Evolutionary conservation across 1,140 invertebrate genomes (phyloP).

Genomic region (Polypedilum pembai): DNA sequence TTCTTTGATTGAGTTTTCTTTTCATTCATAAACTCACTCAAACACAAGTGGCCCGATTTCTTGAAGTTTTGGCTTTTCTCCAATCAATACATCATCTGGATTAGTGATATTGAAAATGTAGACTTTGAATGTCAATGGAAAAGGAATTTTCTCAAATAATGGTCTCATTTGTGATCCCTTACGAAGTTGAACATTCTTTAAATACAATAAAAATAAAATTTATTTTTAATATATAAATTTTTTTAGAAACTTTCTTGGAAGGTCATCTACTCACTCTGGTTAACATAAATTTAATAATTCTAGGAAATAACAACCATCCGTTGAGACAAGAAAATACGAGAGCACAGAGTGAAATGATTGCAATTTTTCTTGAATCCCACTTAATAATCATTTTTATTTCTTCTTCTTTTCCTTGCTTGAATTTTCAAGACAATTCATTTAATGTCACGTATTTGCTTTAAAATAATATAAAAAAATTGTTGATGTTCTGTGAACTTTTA

Average conservation of each 20-base stretch:
- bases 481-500: too few species aligned
- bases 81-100: constrained; percentile 24
- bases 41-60: constrained; percentile 27
- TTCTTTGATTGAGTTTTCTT: too few species aligned
- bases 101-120: constrained; percentile 22
- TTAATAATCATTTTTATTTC: background rate
- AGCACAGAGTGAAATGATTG: background rate
- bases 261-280: background rate
- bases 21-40: background rate
- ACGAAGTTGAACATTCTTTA: constrained; percentile 4
- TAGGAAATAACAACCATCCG: background rate
- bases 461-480: too few species aligned
- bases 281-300: background rate
- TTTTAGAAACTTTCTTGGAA: too few species aligned
- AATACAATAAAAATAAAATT: constrained; percentile 4
- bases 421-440: too few species aligned
- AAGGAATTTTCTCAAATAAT: constrained; percentile 17
- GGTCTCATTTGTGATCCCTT: constrained; percentile 11
- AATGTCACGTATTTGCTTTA: too few species aligned
- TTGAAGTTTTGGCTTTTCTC: constrained; percentile 23
- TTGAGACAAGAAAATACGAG: background rate
- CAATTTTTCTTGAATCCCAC: background rate
- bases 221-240: too few species aligned
- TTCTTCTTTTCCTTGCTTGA: background rate
- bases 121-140: constrained; percentile 16